Percentiles rank a stretch among this genome's conserved stretches.
These are phyloP conservation scores for Diadumene lineata DNA, from an alignment of 92 coral and sea anemone species.

Conservation along the genomic window DNA sequence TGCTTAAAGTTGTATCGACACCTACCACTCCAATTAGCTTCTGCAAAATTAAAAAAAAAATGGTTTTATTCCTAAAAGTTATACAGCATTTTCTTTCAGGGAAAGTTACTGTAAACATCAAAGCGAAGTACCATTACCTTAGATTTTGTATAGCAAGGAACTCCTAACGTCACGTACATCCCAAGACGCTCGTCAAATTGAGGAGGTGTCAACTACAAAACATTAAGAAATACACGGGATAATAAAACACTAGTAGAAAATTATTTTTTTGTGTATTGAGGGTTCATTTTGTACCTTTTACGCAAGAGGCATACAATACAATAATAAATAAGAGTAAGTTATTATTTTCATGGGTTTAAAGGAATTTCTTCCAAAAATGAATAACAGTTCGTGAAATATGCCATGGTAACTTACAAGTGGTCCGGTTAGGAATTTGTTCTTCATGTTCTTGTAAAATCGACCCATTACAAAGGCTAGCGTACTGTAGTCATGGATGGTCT, in stretches of 20 bases:
- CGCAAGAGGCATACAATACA: too few species aligned
- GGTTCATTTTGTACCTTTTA: too few species aligned
- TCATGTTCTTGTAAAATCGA: conserved; percentile 68
- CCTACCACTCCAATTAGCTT: conserved; percentile 80
- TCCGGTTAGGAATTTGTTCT: conserved; percentile 36
- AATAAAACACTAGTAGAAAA: too few species aligned
- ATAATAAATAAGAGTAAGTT: too few species aligned
- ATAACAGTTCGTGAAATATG: too few species aligned
- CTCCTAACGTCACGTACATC: conserved; percentile 80
- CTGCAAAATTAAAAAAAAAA: conserved; percentile 22
- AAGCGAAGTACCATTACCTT: conserved; percentile 35
- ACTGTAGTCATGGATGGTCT: conserved; percentile 68
- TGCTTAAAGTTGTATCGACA: conserved; percentile 68
- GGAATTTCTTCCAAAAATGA: too few species aligned
- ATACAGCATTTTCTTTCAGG: too few species aligned
- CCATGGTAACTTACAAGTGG: conserved; percentile 59
- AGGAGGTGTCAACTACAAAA: conserved; percentile 66
- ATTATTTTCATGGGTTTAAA: too few species aligned
- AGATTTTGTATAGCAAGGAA: conserved; percentile 70
- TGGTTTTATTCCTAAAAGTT: not conserved
- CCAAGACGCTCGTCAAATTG: conserved; percentile 75
- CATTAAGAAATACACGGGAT: too few species aligned
- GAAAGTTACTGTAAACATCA: not conserved
- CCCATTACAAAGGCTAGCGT: conserved; percentile 76
- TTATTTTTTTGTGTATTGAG: too few species aligned